Evolutionary conservation across 2,888 invertebrate genomes (phyloP), one percentile per base, ranked within the genome.

Genomic region (Pheosia tremula): DNA sequence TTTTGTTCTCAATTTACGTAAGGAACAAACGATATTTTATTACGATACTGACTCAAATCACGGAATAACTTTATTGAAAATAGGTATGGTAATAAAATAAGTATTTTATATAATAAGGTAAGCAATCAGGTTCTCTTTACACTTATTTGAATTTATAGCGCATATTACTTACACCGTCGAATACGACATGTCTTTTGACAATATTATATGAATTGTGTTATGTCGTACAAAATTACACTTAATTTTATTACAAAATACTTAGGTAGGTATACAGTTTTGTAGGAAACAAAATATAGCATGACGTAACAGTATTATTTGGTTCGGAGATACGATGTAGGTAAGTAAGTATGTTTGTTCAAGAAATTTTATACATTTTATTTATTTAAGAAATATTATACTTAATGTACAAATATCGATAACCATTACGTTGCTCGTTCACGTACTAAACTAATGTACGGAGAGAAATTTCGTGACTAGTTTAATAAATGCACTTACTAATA

Each of bases 1-100:
- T 77, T 78, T 72, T 76, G 74, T 80, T 82, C 79, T 79, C 75
- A 52, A 39, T 59, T 54, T 76, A 79, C 67, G 67, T 66, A 68
- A 74, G 73, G 68, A 68, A 71, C 59, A 66, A 59, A 64, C 58
- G 39, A 62, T 67, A 59, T 47, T 11, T 56, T 60, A 64, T 62
- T 9, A 59, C 66, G 57, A 60, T 58, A 55, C 67, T 56, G 57
- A 62, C 52, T 66, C 61, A 57, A 69, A 68, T 66, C 54, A 59
- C 59, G 50, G 60, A 63, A 70, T 66, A 59, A 60, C 68, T 72
- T 67, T 66, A 68, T 68, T 56, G 24, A 36, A 36, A 36, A 62
- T 59, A 60, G 60, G 50, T 61, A 61, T 58, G 55, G 56, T 57
- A 52, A 68, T 68, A 60, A 59, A 63, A 67, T 70, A 59, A 63